phyloP scores from a whole-genome alignment of 2,888 invertebrate genomes.

The Baronia brevicornis region DNA sequence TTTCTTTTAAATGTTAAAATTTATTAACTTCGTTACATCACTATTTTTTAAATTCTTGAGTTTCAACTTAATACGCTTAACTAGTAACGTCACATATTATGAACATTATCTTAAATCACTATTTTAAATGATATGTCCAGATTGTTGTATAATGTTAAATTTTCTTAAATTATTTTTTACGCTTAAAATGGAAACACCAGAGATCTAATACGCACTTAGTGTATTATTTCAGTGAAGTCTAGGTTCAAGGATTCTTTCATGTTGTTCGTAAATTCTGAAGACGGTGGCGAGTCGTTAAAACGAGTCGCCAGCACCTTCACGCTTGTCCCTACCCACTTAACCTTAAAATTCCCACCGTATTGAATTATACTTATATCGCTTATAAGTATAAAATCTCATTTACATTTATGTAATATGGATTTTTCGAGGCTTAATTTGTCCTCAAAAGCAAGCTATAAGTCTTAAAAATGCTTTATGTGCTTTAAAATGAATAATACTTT shows the following conservation, averaged over 20 bases:
- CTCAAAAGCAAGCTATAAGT: conserved; percentile 45
- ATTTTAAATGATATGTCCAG: conserved; percentile 64
- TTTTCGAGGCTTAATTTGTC: conserved; percentile 39
- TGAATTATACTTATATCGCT: conserved; percentile 35
- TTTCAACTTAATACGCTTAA: conserved; percentile 68
- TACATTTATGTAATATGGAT: conserved; percentile 38
- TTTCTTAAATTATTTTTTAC: conserved; percentile 62
- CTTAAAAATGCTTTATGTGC: conserved; percentile 36
- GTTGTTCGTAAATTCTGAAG: conserved; percentile 62
- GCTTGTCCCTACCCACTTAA: conserved; percentile 41
- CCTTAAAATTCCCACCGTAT: conserved; percentile 49
- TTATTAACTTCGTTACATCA: conserved; percentile 68
- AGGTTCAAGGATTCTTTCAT: conserved; percentile 51
- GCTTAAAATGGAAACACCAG: conserved; percentile 59
- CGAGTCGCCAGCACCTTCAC: conserved; percentile 73
- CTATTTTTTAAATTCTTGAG: conserved; percentile 69
- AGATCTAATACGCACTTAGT: conserved; percentile 61
- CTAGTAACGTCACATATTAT: conserved; percentile 67
- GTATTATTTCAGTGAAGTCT: conserved; percentile 46
- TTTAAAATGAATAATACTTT: conserved; percentile 66
- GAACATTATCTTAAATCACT: conserved; percentile 65
- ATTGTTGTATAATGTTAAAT: conserved; percentile 46
- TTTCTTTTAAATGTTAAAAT: conserved; percentile 46
- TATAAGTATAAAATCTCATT: conserved; percentile 48
- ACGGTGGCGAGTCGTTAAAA: conserved; percentile 65